Base-by-base conservation (phyloP, 2,797 vertebrate genomes). In the Chiroxiphia lanceolata region DNA sequence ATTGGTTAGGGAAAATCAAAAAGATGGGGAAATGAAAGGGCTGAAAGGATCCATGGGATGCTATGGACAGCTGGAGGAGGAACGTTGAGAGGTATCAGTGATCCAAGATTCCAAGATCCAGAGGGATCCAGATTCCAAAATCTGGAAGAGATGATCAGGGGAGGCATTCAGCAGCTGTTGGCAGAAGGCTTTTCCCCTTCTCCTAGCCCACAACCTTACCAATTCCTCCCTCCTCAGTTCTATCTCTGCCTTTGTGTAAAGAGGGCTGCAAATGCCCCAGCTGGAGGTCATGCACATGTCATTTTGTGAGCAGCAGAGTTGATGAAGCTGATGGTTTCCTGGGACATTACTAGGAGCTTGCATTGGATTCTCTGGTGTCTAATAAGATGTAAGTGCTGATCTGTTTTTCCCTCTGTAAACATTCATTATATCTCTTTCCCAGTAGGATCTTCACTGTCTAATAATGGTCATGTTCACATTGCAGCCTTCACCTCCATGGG, bases 341-440 rank as follows among this genome's bases (percentile, higher is more conserved):
- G n/a, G 9, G 27, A 18, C 31, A 44, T 56, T 56, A n/a, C 26
- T 26, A 56, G 50, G 3, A 48, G 6, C 20, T 77, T 89, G 29
- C 33, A 19, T 8, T 67, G 56, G 60, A 48, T 92, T 94, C 34
- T 64, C 64, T 85, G 60, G 12, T 68, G 25, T 85, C 64, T 80
- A 77, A 33, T 47, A 90, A 70, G 70, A 70, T 47, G 4, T 42
- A 74, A 83, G 15, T 20, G 29, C 27, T 87, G 70, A 53, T 90
- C 29, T 79, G 23, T 64, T 85, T 94, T 77, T 50, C 23, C 26
- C 44, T 83, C 64, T 83, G 56, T 59, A 75, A 48, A 56, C 51
- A 51, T 67, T 79, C 22, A 22, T 89, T 82, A 27, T 45, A 56
- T 42, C 59, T 77, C 40, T 95, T 93, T 95, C 75, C 88, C 23